Evolutionary conservation across 2,888 invertebrate species (phyloP).

Genomic region (Acleris sparsana): DNA sequence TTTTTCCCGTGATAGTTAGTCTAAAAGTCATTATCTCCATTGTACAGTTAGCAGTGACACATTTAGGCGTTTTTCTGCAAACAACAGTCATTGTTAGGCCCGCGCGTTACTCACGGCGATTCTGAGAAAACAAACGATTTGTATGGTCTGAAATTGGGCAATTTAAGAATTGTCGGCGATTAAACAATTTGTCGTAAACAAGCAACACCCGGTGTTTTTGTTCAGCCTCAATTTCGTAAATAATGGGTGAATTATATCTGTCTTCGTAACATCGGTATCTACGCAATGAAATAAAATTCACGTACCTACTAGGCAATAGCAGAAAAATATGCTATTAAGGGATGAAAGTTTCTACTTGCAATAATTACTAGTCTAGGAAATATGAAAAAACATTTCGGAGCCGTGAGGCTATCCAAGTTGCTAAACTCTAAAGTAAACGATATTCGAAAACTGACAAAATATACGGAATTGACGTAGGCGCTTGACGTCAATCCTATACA

Average conservation of each 20-base stretch:
- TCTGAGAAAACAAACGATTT: constrained; percentile 53
- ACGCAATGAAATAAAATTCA: no score
- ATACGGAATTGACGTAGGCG: no score
- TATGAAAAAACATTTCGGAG: no score
- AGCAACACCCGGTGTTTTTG: constrained; percentile 44
- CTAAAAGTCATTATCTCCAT: constrained; percentile 38
- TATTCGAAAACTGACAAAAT: no score
- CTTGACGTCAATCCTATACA: no score
- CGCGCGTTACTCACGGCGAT: constrained; percentile 48
- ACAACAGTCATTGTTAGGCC: constrained; percentile 42
- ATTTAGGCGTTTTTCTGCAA: constrained; percentile 39
- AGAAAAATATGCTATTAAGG: no score
- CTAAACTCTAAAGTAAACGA: no score
- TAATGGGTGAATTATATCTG: constrained; percentile 38
- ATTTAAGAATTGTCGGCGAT: constrained; percentile 60
- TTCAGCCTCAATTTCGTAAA: constrained; percentile 41
- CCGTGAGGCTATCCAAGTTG: no score
- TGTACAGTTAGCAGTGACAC: constrained; percentile 46
- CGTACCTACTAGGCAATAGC: no score
- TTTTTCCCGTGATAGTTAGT: constrained; percentile 13
- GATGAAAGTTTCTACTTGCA: no score
- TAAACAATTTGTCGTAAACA: constrained; percentile 62
- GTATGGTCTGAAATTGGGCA: constrained; percentile 50
- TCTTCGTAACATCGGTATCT: background rate
- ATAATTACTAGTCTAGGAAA: no score